Evolutionary conservation across 2,888 invertebrate genomes (phyloP), one percentile per base, ranked within the genome.

Genomic region (Adineta ricciae): DNA sequence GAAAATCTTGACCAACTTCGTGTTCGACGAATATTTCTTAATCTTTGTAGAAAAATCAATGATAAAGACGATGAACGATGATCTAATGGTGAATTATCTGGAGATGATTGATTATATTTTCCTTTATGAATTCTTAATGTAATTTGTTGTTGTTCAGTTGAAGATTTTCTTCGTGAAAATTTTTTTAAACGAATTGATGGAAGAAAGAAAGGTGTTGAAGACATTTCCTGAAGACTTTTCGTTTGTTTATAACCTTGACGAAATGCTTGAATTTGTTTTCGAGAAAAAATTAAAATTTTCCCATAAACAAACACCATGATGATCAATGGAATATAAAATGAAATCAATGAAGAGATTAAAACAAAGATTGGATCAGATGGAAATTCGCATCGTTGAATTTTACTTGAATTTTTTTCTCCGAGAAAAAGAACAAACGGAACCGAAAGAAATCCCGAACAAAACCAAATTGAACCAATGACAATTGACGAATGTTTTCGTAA

Each of bases 301-400:
- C 95, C 96, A 91, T 99, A 99, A 11, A 97, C 97, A 91, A 97
- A 97, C 87, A 98, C 95, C 96, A 99, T 99, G 85, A 99, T 95
- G 90, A 96, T 93, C 50, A 98, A 92, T 50, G 99, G 99, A 88
- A 96, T 93, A 91, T 98, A 99, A 92, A 99, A 99, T 41, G 97
- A 97, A 89, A 99, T 96, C 87, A 96, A 94, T 83, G 97, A 97
- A 21, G 97, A 97, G 92, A 98, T 96, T 90, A 97, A 94, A 87
- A 99, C 93, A 91, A 99, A 99, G 86, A 95, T 95, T 88, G 95
- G 92, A 91, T 97, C 96, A 91, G 97, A 96, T 87, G 98, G 98
- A 91, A 99, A 99, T 84, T 95, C 94, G 91, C 98, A 99, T 86
- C 86, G 8, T 88, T 87, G 14, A 82, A 27, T 27, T n/a, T 64